These are phyloP conservation scores for Drepanosiphum platanoidis DNA, from an alignment of 2,888 invertebrate genomes.

Conservation along the genomic window DNA sequence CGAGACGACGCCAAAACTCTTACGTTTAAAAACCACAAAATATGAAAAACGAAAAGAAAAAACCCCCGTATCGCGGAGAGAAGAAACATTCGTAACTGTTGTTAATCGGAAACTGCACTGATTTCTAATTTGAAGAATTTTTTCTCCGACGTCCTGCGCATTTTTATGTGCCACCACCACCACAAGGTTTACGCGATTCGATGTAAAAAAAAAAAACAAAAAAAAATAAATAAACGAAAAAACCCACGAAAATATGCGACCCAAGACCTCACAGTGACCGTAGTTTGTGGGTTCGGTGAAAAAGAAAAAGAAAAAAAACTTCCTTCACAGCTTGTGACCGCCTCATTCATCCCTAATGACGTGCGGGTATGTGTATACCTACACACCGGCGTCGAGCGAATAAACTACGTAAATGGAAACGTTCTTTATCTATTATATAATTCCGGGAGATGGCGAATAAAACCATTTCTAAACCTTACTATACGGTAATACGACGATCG, in stretches of 20 bases:
- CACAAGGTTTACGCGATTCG: slow-evolving; percentile 42
- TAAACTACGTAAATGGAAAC: neutral
- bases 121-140: slow-evolving; percentile 34
- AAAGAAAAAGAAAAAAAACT: too few relatives aligned
- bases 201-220: slow-evolving; percentile 47
- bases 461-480: slow-evolving; percentile 6
- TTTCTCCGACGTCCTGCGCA: slow-evolving; percentile 39
- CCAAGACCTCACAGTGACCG: slow-evolving; percentile 41
- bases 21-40: neutral
- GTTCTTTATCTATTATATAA: slow-evolving; percentile 33
- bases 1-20: neutral
- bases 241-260: too few relatives aligned
- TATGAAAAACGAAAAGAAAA: neutral
- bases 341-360: slow-evolving; percentile 61
- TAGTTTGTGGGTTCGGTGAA: slow-evolving; percentile 39
- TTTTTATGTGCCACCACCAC: slow-evolving; percentile 48
- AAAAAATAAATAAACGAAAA: too few relatives aligned
- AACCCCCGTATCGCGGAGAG: slow-evolving; percentile 10
- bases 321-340: slow-evolving; percentile 62
- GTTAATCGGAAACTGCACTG: slow-evolving; percentile 46
- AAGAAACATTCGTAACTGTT: slow-evolving; percentile 50
- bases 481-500: slow-evolving; percentile 3
- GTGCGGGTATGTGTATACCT: slow-evolving; percentile 7
- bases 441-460: neutral
- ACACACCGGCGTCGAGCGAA: slow-evolving; percentile 3